Evolutionary conservation across 92 coral and sea anemone species (phyloP).

Genomic region (Porites cylindrica): DNA sequence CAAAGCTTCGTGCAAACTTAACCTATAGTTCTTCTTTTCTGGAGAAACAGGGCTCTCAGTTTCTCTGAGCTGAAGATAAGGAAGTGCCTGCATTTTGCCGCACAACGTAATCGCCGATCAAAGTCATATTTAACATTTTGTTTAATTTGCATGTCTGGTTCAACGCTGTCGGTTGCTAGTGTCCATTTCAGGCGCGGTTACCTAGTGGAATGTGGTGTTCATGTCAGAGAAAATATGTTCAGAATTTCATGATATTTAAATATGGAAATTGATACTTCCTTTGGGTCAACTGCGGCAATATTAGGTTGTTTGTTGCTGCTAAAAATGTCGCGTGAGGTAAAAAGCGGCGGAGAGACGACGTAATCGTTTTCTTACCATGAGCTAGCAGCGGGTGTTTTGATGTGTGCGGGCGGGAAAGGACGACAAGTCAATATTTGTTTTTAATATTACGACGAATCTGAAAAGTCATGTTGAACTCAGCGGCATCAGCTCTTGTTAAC

Average conservation of each 20-base stretch:
- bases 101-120: constrained; percentile 7
- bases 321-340: not conserved
- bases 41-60: constrained; percentile 43
- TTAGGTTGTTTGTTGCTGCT: not conserved
- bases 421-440: constrained; percentile 4
- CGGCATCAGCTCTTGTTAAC: constrained; percentile 41
- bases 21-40: constrained; percentile 66
- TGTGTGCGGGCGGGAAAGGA: not conserved
- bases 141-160: constrained; percentile 12
- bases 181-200: constrained; percentile 32
- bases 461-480: constrained; percentile 46
- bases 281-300: not conserved
- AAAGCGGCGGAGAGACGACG: not conserved
- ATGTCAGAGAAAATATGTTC: not conserved
- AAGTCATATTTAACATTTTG: not conserved
- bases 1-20: constrained; percentile 55
- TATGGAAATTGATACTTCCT: not conserved
- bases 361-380: not conserved
- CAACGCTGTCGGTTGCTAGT: constrained; percentile 29
- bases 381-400: not conserved
- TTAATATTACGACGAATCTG: not conserved
- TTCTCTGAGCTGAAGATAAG: constrained; percentile 61
- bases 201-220: constrained; percentile 36
- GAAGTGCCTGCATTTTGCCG: constrained; percentile 72
- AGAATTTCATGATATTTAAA: not conserved